A percentile compares a stretch with the other conserved stretches of the same genome.
phyloP scores from a whole-genome alignment of 2,113 vertebrate genomes.

The human (Homo sapiens) region GRCh38 chr1:118097501-118098000 shows the following conservation, averaged over 20 bases:
- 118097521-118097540: neutral
- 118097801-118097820: conserved; percentile 80
- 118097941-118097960: neutral
- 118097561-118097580: neutral
- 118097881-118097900: neutral
- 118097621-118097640: no score
- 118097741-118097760: conserved; percentile 86
- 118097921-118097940: neutral
- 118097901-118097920: neutral
- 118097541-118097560: neutral
- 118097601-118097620: neutral
- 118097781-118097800: conserved; percentile 93
- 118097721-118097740: conserved; percentile 87
- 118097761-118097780: conserved; percentile 86
- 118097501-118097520: neutral
- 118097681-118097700: conserved; percentile 80
- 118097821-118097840: conserved; percentile 77
- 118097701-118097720: conserved; percentile 78
- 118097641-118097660: neutral
- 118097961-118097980: neutral
- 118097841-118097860: conserved; percentile 75
- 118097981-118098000: neutral
- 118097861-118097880: conserved; percentile 42
- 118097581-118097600: neutral
- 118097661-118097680: conserved; percentile 85